These are phyloP conservation scores for Pseudolycoriella hygida DNA, from an alignment of 2,888 invertebrate genomes.

Conservation along the genomic window DNA sequence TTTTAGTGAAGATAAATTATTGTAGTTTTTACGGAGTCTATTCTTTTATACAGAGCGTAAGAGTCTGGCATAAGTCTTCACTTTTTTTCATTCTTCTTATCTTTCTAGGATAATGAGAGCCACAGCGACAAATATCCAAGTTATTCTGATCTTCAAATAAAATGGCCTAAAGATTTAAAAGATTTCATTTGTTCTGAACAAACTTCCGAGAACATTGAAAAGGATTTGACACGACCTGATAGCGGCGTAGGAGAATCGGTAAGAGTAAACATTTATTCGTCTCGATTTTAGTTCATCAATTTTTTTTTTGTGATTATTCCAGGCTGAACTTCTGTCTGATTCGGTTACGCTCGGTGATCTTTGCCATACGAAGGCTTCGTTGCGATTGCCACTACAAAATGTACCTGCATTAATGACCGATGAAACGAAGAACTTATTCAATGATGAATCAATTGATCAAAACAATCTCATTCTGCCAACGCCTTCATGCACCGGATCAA, in stretches of 20 bases:
- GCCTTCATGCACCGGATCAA: conserved; percentile 14
- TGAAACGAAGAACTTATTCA: not conserved
- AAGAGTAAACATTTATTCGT: conserved; percentile 1
- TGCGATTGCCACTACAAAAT: conserved; percentile 12
- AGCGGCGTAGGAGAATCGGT: conserved; percentile 15
- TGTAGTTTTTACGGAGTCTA: too few relatives aligned
- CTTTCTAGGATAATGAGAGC: conserved; percentile 4
- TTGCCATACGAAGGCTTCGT: conserved; percentile 12
- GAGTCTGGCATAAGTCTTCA: too few relatives aligned
- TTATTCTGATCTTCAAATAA: conserved; percentile 5
- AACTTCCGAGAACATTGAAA: conserved; percentile 1
- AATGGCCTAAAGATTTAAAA: conserved; percentile 6
- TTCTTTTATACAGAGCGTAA: too few relatives aligned
- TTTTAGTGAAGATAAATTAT: too few relatives aligned
- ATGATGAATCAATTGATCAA: conserved; percentile 1
- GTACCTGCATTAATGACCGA: conserved; percentile 3
- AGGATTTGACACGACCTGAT: conserved; percentile 10
- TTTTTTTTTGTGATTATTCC: not conserved
- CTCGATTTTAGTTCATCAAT: not conserved
- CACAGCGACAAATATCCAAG: conserved; percentile 5
- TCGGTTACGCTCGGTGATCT: conserved; percentile 12
- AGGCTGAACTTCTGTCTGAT: conserved; percentile 13
- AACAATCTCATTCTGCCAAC: conserved; percentile 10
- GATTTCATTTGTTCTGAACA: conserved; percentile 4
- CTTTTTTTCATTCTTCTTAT: too few relatives aligned